Evolutionary conservation across 2,797 vertebrate genomes (phyloP).

Genomic region (Megalops cyprinoides): DNA sequence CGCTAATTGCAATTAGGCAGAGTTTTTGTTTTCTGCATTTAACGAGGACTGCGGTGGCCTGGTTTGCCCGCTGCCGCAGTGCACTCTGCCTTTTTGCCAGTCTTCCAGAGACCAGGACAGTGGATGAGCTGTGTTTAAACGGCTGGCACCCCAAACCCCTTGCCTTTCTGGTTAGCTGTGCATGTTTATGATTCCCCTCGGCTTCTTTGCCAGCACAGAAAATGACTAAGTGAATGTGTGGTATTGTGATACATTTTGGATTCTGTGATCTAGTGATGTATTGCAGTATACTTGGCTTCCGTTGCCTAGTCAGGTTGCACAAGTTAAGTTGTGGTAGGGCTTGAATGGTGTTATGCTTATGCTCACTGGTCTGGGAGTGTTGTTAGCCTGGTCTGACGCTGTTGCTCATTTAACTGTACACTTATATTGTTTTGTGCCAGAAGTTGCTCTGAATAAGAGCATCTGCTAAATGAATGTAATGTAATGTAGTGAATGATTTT

Average conservation of each 20-base stretch:
- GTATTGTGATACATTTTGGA: not conserved
- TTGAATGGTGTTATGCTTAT: too few relatives aligned
- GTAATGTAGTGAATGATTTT: too few relatives aligned
- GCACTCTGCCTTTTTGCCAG: not conserved
- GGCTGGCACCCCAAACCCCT: not conserved
- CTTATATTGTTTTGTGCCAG: too few relatives aligned
- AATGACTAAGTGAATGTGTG: not conserved
- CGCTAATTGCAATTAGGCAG: conserved; percentile 25
- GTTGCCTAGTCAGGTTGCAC: too few relatives aligned
- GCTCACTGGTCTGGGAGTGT: too few relatives aligned
- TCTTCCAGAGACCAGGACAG: not conserved
- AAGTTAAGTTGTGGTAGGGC: too few relatives aligned
- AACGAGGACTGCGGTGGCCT: conserved; percentile 27
- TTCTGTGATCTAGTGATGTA: too few relatives aligned
- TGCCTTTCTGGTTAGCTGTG: not conserved
- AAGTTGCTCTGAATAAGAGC: too few relatives aligned
- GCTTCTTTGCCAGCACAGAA: not conserved
- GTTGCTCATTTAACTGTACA: too few relatives aligned
- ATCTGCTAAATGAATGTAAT: too few relatives aligned
- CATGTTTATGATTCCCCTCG: not conserved
- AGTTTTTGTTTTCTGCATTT: conserved; percentile 18
- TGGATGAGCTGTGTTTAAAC: not conserved
- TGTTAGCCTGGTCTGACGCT: too few relatives aligned
- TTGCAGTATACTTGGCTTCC: too few relatives aligned
- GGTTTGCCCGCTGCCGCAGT: conserved; percentile 6